Conservation (phyloP, 2,113 vertebrate species). For the Apodemus sylvaticus region DNA sequence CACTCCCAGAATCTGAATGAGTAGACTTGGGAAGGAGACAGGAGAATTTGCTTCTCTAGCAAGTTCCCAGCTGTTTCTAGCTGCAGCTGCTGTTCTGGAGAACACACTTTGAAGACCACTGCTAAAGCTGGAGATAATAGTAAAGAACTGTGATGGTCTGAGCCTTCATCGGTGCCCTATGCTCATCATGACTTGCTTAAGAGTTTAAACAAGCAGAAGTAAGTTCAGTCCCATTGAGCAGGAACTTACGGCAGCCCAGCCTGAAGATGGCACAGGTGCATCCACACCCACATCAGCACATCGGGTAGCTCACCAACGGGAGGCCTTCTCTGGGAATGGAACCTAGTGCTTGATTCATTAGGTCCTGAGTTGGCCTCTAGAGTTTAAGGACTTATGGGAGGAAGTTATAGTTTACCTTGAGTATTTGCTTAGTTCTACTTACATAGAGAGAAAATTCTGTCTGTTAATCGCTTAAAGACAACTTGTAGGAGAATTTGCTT, state of each 20-base stretch:
- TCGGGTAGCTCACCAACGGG: not conserved
- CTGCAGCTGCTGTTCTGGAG: not conserved
- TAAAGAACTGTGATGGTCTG: not conserved
- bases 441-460: not conserved
- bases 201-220: not conserved
- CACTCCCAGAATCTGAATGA: not conserved
- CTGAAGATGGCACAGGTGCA: not conserved
- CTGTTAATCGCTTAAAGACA: not conserved
- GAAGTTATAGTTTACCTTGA: not conserved
- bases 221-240: not conserved
- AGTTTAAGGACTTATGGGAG: not conserved
- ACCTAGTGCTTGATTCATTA: not conserved
- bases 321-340: not conserved
- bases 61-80: not conserved
- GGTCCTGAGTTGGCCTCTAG: not conserved
- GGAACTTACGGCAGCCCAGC: not conserved
- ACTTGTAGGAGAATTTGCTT: not conserved
- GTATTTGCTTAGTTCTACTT: not conserved
- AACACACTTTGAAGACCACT: not conserved
- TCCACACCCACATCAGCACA: too few relatives aligned
- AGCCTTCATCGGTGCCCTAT: not conserved
- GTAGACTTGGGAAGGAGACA: not conserved
- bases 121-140: not conserved
- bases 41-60: not conserved
- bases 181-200: not conserved